phyloP scores from a whole-genome alignment of 2,888 invertebrate genomes.

The Eupeodes luniger region DNA sequence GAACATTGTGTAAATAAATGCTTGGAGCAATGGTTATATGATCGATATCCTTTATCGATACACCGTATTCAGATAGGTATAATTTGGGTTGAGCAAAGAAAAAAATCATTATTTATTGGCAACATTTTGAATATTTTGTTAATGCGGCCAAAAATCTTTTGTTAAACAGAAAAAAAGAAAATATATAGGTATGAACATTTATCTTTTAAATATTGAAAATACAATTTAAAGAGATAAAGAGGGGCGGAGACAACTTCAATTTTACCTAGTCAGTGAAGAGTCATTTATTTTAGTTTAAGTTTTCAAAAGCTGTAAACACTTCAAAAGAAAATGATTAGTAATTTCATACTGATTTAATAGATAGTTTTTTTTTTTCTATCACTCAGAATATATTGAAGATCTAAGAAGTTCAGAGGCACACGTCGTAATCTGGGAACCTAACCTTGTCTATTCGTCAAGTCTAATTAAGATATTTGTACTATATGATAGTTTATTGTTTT shows the following conservation, averaged over 20 bases:
- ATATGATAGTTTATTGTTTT: too few relatives aligned
- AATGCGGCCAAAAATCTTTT: constrained; percentile 1
- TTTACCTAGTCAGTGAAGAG: too few relatives aligned
- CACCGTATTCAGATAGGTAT: constrained; percentile 1
- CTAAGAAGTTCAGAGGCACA: too few relatives aligned
- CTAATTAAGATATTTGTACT: too few relatives aligned
- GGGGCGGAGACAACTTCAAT: neutral
- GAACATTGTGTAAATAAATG: constrained; percentile 43
- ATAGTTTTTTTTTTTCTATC: too few relatives aligned
- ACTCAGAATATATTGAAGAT: too few relatives aligned
- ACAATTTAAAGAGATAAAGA: neutral
- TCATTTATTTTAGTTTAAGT: too few relatives aligned
- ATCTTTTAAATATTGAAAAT: constrained; percentile 5
- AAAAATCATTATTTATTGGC: constrained; percentile 21
- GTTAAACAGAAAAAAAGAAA: neutral
- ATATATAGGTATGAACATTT: neutral
- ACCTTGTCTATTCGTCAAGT: too few relatives aligned
- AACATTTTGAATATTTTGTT: neutral
- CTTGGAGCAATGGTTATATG: constrained; percentile 30
- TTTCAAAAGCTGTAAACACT: too few relatives aligned
- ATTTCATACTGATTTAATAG: neutral
- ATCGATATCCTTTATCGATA: constrained; percentile 67
- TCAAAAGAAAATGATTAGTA: neutral
- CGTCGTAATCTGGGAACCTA: too few relatives aligned
- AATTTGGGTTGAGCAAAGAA: neutral